A percentile compares a stretch with the other conserved stretches of the same genome.
phyloP scores from a whole-genome alignment of 2,113 vertebrate genomes.

The sheep (Ovis aries) region DNA sequence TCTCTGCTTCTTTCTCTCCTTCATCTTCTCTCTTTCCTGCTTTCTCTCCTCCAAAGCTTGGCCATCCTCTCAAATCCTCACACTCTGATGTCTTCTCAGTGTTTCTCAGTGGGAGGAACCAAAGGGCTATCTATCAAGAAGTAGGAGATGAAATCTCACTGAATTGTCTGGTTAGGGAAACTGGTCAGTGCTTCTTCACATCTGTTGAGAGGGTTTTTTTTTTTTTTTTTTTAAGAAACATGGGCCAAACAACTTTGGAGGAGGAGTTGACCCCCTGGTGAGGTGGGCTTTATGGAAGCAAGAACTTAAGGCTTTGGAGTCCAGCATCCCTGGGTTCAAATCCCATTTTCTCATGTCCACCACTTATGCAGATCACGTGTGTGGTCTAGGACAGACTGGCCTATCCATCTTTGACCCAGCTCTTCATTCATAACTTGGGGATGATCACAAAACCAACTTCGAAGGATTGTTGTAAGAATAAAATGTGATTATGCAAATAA shows the following conservation, averaged over 20 bases:
- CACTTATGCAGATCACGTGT: background rate
- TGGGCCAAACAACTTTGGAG: background rate
- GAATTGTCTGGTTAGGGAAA: background rate
- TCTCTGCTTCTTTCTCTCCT: background rate
- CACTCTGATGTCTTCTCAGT: background rate
- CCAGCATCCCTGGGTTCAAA: background rate
- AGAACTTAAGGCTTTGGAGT: background rate
- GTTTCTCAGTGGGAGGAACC: background rate
- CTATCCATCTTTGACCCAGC: background rate
- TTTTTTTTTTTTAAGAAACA: background rate
- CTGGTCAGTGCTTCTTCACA: background rate
- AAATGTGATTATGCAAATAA: background rate
- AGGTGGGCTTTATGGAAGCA: background rate
- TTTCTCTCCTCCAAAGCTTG: background rate
- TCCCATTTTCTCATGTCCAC: background rate
- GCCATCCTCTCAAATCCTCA: background rate
- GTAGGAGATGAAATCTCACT: background rate
- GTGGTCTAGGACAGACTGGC: background rate
- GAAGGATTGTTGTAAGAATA: background rate
- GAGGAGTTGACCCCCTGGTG: background rate
- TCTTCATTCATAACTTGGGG: background rate
- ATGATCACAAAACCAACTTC: background rate
- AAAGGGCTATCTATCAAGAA: background rate
- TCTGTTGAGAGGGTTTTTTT: background rate
- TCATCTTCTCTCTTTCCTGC: background rate